Base-by-base conservation (phyloP, 1,140 invertebrate species). In the Aricia agestis region DNA sequence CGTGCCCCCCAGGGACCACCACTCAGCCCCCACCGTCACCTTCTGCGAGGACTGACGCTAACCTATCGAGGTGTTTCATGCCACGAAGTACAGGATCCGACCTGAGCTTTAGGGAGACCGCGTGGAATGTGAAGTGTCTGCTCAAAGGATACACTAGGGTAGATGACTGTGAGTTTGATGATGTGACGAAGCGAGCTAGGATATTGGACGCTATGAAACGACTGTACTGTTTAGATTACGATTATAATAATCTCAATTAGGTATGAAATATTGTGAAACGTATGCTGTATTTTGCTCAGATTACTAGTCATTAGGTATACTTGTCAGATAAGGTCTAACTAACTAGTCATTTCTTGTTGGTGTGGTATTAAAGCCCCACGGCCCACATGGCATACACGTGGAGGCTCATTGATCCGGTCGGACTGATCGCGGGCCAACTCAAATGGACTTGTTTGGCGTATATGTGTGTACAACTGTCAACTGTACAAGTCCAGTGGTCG, bases 1-100 rank as follows among this genome's bases (percentile, higher is more conserved):
- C 77, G 83, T 84, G 18, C 86, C 87, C 18, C 86, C 77, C 1
- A 63, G 86, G 4, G 87, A 86, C 74, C 84, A 87, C 72, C 87
- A 89, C 74, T 91, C 89, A 0, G 89, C 86, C 1, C 89, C 89
- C 1, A 85, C 77, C 0, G 89, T 89, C n/a, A 77, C 85, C n/a
- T 91, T 91, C 73, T 89, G 86, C 68, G 88, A 89, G 7, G 85
- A 90, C 77, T 90, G 87, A 89, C 86, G 83, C 77, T 89, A 88
- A 87, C 82, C 73, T 59, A 66, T 58, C 73, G 19, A 76, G 66
- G 63, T 59, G 25, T 70, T 73, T 67, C 72, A 73, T 69, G 69
- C 73, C 69, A 68, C 66, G 66, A 41, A 66, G 61, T 69, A 67
- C 68, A 66, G 61, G 61, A 59, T 69, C 31, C 36, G 58, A 32